Percentiles rank a stretch among this genome's conserved stretches.
phyloP scores from a whole-genome alignment of 1,140 invertebrate species.

The Wiebesia pumilae region DNA sequence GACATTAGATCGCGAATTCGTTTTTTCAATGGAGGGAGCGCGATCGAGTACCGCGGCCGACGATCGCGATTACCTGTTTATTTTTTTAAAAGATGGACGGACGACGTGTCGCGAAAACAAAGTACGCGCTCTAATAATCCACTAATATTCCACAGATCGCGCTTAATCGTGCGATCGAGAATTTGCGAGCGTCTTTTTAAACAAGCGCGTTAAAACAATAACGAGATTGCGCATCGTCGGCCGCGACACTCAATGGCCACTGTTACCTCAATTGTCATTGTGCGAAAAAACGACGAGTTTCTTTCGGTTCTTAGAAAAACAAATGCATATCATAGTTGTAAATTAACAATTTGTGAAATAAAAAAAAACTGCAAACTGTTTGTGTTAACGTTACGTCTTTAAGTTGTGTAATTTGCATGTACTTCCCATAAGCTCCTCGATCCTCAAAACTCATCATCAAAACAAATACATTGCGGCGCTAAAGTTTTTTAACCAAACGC shows the following conservation, averaged over 20 bases:
- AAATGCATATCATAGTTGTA: slow-evolving; percentile 92
- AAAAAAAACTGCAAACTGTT: slow-evolving; percentile 76
- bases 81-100: slow-evolving; percentile 12
- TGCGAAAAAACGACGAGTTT: slow-evolving; percentile 64
- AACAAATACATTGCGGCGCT: no score
- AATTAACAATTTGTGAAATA: slow-evolving; percentile 77
- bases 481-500: no score
- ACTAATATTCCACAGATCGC: no score
- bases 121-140: neutral
- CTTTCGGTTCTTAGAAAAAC: slow-evolving; percentile 83
- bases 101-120: neutral
- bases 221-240: slow-evolving; percentile 18
- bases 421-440: neutral
- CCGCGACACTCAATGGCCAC: neutral
- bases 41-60: slow-evolving; percentile 10
- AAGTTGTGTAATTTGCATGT: slow-evolving; percentile 20
- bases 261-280: slow-evolving; percentile 53
- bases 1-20: neutral
- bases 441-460: neutral
- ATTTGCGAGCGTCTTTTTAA: neutral
- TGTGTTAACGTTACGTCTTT: slow-evolving; percentile 67
- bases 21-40: neutral
- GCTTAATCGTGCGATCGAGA: no score
- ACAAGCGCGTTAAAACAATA: slow-evolving; percentile 3
- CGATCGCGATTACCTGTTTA: slow-evolving; percentile 26